Evolutionary conservation across 2,888 invertebrate genomes (phyloP).

Genomic region (Caenorhabditis zanzibari): DNA sequence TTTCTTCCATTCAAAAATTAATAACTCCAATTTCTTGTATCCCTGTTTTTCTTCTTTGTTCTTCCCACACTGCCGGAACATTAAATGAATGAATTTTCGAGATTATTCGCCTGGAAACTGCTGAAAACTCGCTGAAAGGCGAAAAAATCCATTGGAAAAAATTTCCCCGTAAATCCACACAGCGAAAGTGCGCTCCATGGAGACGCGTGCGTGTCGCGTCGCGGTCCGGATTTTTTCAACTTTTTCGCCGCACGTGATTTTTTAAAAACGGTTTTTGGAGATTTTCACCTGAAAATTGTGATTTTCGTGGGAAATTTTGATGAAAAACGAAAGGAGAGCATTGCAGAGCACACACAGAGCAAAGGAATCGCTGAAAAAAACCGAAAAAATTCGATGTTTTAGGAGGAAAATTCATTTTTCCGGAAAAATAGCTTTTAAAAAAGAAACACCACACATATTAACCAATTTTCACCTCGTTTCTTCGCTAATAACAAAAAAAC

Average conservation of each 20-base stretch:
- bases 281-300: not conserved
- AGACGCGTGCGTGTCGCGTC: conserved; percentile 44
- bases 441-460: not conserved
- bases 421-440: not conserved
- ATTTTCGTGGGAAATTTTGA: not conserved
- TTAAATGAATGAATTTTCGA: not conserved
- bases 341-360: not conserved
- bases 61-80: no score
- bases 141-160: not conserved
- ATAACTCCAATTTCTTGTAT: no score
- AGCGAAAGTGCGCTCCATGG: conserved; percentile 45
- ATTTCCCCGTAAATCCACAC: no score
- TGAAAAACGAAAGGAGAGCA: not conserved
- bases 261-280: conserved; percentile 6
- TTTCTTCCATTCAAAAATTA: not conserved
- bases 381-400: not conserved
- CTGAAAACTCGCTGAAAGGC: not conserved
- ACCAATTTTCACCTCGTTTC: no score
- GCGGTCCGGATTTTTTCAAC: conserved; percentile 29
- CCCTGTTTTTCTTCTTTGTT: not conserved
- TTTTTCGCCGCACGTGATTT: conserved; percentile 28
- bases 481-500: not conserved
- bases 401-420: not conserved
- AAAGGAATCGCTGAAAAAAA: not conserved
- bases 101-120: not conserved